phyloP scores from a whole-genome alignment of 2,113 vertebrate genomes.

The Ciconia maguari region DNA sequence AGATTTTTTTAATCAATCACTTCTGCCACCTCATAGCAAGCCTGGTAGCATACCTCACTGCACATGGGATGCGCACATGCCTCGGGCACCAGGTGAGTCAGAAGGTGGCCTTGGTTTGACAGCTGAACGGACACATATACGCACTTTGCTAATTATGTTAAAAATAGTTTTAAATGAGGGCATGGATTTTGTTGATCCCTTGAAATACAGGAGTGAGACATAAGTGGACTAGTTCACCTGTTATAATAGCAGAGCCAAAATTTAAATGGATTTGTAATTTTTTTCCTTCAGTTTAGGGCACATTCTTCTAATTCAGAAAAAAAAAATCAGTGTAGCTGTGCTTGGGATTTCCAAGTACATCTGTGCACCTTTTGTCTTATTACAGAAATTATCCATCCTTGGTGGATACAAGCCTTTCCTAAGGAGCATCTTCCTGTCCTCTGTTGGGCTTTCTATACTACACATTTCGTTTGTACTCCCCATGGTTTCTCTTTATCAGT shows the following conservation, averaged over 20 bases:
- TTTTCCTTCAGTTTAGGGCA: neutral
- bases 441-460: neutral
- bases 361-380: neutral
- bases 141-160: neutral
- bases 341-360: neutral
- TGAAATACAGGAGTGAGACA: neutral
- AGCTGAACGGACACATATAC: neutral
- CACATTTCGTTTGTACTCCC: neutral
- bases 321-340: neutral
- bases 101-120: neutral
- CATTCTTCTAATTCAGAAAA: neutral
- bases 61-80: neutral
- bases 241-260: neutral
- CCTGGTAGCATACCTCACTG: neutral
- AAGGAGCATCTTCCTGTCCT: neutral
- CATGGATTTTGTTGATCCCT: neutral
- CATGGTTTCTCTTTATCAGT: neutral
- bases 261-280: neutral
- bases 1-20: neutral
- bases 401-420: neutral
- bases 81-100: constrained; percentile 1
- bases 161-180: neutral
- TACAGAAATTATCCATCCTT: neutral
- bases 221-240: neutral
- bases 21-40: neutral